phyloP scores from a whole-genome alignment of 2,888 invertebrate species.

The Melinopterus prodromus region DNA sequence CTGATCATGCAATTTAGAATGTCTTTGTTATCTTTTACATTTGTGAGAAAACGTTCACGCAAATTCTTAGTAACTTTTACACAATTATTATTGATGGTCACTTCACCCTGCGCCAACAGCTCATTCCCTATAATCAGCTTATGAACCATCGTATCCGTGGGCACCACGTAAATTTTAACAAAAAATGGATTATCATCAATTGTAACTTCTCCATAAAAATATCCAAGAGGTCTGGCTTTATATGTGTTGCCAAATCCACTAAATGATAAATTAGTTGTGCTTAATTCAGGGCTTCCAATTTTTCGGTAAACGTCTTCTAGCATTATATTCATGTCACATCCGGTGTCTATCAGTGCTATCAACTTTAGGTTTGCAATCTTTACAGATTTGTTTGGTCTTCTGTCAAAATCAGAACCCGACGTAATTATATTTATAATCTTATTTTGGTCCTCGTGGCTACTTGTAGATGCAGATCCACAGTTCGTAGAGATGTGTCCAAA shows the following conservation, averaged over 20 bases:
- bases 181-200: not conserved
- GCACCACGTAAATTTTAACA: not conserved
- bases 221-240: not conserved
- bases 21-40: no score
- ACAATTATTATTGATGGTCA: not conserved
- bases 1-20: not conserved
- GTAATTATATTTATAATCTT: not conserved
- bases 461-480: not conserved
- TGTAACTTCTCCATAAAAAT: not conserved
- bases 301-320: not conserved
- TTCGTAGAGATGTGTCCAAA: not conserved
- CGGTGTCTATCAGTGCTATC: not conserved
- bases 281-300: conserved; percentile 11
- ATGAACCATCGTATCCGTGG: not conserved
- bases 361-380: conserved; percentile 7
- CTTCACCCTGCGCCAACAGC: not conserved
- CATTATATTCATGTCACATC: not conserved
- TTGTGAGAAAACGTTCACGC: not conserved
- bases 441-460: not conserved
- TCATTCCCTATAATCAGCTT: conserved; percentile 5
- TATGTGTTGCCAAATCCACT: not conserved
- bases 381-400: not conserved
- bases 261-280: not conserved
- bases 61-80: not conserved
- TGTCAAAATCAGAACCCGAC: conserved; percentile 11